These are phyloP conservation scores for Leptarthrus brevirostris DNA, from an alignment of 2,888 invertebrate species.

Conservation along the genomic window DNA sequence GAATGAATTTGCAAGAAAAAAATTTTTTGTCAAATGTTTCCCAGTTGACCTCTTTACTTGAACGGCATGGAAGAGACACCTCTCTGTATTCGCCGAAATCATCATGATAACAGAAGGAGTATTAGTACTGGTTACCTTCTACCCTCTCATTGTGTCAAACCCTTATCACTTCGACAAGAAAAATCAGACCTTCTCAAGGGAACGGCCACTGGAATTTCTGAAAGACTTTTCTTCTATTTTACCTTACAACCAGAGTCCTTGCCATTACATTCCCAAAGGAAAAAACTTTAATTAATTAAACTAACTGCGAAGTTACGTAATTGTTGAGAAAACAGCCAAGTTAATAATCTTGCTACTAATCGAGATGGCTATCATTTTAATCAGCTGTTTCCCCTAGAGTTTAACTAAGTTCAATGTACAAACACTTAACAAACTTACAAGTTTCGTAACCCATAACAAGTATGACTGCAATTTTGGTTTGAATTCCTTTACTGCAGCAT, in stretches of 20 bases:
- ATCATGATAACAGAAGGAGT: neutral
- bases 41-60: slow-evolving; percentile 43
- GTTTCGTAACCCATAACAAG: too few relatives aligned
- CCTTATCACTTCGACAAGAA: slow-evolving; percentile 39
- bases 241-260: neutral
- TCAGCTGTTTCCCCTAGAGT: neutral
- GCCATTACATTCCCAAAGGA: neutral
- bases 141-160: slow-evolving; percentile 19
- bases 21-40: slow-evolving; percentile 33
- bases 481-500: too few relatives aligned
- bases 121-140: neutral
- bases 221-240: neutral
- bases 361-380: neutral
- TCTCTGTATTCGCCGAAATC: neutral
- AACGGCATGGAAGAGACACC: neutral
- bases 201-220: slow-evolving; percentile 5
- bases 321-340: neutral
- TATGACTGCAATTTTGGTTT: too few relatives aligned
- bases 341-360: neutral
- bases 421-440: too few relatives aligned
- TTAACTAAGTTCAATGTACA: neutral
- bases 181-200: slow-evolving; percentile 17
- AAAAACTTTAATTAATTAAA: slow-evolving; percentile 1
- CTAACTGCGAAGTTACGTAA: neutral
- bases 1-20: slow-evolving; percentile 1